Evolutionary conservation across 2,797 vertebrate genomes (phyloP).

Genomic region (Tokudaia muenninki): DNA sequence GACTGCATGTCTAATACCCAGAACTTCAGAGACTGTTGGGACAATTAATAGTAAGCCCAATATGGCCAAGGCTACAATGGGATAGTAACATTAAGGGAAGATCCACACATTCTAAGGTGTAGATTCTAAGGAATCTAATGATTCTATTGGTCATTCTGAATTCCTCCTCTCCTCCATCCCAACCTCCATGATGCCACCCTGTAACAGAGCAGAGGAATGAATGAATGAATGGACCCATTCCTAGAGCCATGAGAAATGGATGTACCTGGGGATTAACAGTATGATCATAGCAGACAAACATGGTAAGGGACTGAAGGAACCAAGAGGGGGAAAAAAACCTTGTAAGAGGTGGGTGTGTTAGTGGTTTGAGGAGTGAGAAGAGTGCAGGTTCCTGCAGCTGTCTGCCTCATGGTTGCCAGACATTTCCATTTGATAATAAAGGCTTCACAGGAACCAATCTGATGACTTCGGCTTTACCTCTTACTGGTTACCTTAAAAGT

Average conservation of each 20-base stretch:
- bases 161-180: background rate
- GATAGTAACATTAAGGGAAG: background rate
- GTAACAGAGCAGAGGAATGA: background rate
- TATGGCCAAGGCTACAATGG: background rate
- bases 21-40: background rate
- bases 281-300: background rate
- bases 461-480: conserved; percentile 43
- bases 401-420: background rate
- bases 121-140: no score
- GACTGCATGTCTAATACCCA: background rate
- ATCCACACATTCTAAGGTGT: no score
- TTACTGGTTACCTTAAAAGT: background rate
- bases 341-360: conserved; percentile 75
- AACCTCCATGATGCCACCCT: background rate
- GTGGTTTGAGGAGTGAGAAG: conserved; percentile 14
- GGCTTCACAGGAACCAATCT: background rate
- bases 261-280: no score
- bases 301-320: background rate
- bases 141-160: background rate
- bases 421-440: conserved; percentile 1
- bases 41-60: background rate
- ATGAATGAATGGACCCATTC: background rate
- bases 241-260: background rate
- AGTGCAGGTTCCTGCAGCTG: background rate
- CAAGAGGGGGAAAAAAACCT: background rate